Conservation (phyloP, 2,113 vertebrate species). For the Mobula birostris region DNA sequence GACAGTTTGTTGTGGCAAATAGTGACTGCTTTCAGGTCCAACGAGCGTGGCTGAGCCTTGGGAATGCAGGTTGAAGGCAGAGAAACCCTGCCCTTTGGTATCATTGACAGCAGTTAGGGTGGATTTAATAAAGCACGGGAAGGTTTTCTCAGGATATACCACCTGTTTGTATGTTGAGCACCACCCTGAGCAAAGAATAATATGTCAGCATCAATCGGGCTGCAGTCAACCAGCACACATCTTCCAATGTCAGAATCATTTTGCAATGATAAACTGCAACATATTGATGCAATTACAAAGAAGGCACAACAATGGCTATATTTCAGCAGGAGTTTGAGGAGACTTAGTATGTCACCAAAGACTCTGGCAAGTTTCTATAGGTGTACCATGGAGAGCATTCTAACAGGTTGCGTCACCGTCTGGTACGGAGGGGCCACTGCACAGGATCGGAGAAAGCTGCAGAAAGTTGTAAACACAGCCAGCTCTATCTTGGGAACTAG, state of each 20-base stretch:
- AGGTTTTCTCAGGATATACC: conserved; percentile 46
- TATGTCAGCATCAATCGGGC: background rate
- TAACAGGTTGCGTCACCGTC: no score
- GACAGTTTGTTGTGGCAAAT: conserved; percentile 65
- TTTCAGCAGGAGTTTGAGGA: no score
- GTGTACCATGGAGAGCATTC: no score
- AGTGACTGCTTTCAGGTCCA: conserved; percentile 57
- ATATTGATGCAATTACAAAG: no score
- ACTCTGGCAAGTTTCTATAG: no score
- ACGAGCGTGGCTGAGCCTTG: conserved; percentile 45
- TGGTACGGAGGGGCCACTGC: no score
- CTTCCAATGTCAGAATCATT: background rate
- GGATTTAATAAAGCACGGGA: conserved; percentile 47
- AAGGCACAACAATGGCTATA: no score
- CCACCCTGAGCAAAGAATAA: conserved; percentile 7
- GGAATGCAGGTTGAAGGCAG: conserved; percentile 45
- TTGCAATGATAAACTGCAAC: background rate
- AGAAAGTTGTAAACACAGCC: no score
- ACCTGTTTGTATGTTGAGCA: conserved; percentile 39
- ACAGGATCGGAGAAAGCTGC: no score
- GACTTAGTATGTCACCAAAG: no score
- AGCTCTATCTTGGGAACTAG: no score
- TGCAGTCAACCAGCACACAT: no score
- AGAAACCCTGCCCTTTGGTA: conserved; percentile 45
- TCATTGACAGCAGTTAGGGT: conserved; percentile 46